Evolutionary conservation across 2,797 vertebrate genomes (phyloP).

Genomic region (Protosalanx chinensis): DNA sequence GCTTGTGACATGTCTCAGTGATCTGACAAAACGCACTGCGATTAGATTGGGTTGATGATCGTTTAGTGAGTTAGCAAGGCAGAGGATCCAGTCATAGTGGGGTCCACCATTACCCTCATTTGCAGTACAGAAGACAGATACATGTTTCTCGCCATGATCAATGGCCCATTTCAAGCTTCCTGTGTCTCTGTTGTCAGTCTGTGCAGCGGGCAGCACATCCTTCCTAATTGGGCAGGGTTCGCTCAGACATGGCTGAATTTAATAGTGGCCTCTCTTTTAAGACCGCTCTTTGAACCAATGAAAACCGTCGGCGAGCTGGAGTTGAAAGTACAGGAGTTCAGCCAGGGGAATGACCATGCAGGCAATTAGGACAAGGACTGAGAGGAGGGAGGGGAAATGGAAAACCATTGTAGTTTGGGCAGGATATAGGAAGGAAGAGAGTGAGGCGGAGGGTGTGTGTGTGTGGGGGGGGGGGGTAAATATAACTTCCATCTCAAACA

Average conservation of each 20-base stretch:
- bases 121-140: neutral
- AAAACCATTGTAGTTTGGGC: neutral
- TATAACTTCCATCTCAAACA: neutral
- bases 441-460: no score
- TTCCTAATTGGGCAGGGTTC: conserved; percentile 30
- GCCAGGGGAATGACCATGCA: conserved; percentile 22
- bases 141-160: neutral
- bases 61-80: neutral
- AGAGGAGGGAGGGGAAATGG: neutral
- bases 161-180: conserved; percentile 2
- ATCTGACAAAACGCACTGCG: neutral
- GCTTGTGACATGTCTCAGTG: neutral
- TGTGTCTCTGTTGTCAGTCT: conserved; percentile 10
- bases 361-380: conserved; percentile 41
- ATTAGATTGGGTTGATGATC: neutral
- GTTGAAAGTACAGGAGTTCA: conserved; percentile 39
- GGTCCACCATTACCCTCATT: neutral
- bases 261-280: conserved; percentile 31
- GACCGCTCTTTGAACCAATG: conserved; percentile 35
- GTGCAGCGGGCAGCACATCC: conserved; percentile 15
- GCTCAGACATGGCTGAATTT: conserved; percentile 28
- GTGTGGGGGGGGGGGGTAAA: no score
- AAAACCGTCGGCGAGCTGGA: conserved; percentile 27
- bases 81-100: neutral
- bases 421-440: no score